These are phyloP conservation scores for Erinaceus europaeus DNA, from an alignment of 2,113 vertebrate genomes.

Conservation along the genomic window DNA sequence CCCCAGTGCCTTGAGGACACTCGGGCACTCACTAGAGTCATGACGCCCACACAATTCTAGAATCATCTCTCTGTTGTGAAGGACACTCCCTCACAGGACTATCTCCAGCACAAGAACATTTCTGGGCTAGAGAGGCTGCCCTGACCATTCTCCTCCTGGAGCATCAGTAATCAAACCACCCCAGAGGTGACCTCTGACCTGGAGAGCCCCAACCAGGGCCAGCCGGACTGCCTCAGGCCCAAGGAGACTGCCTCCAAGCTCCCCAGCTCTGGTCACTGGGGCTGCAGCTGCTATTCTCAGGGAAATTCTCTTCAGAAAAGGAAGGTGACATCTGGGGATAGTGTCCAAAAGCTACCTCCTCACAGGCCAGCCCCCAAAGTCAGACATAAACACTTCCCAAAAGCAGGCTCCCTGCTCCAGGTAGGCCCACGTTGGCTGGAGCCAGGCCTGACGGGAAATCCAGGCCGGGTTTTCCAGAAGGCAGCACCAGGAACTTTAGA, in stretches of 20 bases:
- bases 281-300: neutral
- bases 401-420: neutral
- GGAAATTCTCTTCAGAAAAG: slow-evolving; percentile 45
- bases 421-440: neutral
- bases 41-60: neutral
- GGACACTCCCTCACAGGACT: too few species aligned
- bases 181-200: neutral
- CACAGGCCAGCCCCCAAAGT: neutral
- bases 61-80: too few species aligned
- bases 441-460: neutral
- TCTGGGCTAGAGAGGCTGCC: neutral
- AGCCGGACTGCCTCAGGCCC: too few species aligned
- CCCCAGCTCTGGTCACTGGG: too few species aligned
- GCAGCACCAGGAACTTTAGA: slow-evolving; percentile 16
- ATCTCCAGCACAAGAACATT: neutral
- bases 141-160: neutral
- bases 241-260: too few species aligned
- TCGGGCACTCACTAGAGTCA: neutral
- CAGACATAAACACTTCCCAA: neutral
- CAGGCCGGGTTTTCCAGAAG: slow-evolving; percentile 58
- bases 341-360: neutral
- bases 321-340: neutral
- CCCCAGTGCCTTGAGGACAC: neutral
- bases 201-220: too few species aligned
- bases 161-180: neutral